Evolutionary conservation across 2,113 vertebrate species (phyloP), one percentile per base, ranked within the genome.

Genomic region (Salvelinus alpinus): DNA sequence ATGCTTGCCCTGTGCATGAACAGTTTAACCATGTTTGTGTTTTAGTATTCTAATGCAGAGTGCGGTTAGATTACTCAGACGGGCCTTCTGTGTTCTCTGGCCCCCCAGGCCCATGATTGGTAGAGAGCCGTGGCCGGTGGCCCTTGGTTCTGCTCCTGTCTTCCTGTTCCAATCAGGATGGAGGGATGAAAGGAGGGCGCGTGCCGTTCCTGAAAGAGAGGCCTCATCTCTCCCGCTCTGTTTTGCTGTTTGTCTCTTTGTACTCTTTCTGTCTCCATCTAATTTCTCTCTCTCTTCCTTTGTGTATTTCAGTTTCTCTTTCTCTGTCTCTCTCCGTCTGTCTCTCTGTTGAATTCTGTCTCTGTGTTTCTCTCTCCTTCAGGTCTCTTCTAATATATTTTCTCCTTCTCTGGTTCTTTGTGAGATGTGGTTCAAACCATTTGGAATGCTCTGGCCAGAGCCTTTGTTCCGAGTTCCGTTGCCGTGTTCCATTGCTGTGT

Each of bases 401-500:
- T 62, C 18, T 27, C 11, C 18, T 38, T 47, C 60, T 73, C 70
- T 27, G 29, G 69, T 72, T 62, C 48, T 64, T 48, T 77, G 68
- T 78, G 27, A 77, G 62, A 60, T 70, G 78, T 68, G 72, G 77
- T 79, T 29, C 72, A 74, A 59, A 70, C 77, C 57, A 70, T 73
- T 70, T 65, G 64, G 71, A 76, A 77, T 80, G 71, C 31, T 74
- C 71, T 67, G 64, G 64, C 70, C 76, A 18, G 29, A 64, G 60
- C 75, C 65, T 76, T 64, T 16, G 2, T 66, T 83, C 59, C 13
- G 64, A 74, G 68, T 67, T 78, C 57, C 29, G 29, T 66, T 73
- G 27, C 64, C 70, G 22, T 78, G 75, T 79, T 76, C 48, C 73
- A 47, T 77, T 78, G 75, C 71, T 76, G 73, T 71, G 75, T 69